Base-by-base conservation (phyloP, 2,888 invertebrate genomes). In the Unio delphinus region DNA sequence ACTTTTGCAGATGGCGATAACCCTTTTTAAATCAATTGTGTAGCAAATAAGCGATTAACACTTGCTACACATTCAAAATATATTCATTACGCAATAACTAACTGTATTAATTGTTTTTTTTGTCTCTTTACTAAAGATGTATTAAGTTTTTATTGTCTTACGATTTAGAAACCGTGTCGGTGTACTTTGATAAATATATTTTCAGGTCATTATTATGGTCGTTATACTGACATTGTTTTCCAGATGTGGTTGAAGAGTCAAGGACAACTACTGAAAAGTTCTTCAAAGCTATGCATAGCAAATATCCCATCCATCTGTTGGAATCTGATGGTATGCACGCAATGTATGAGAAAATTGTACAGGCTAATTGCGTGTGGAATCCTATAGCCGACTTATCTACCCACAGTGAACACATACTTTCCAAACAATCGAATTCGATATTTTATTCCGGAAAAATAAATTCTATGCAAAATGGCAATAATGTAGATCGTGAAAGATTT, bases 351-450 rank as follows among this genome's bases (percentile, higher is more conserved):
- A 56, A 74, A 60, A 45, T 76, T 0, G 67, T 66, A 30, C 54
- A 30, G 6, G 76, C 76, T 17, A 56, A 74, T 4, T 76, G 76
- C 34, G 30, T 30, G 6, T 75, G 75, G 75, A 57, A 54, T n/a
- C 55, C 34, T 15, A 45, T 26, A 26, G 3, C 26, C 4, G 18
- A n/a, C 45, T 20, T 34, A 4, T 45, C 56, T 11, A 11, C 59
- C 55, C 2, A 7, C 18, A 45, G 45, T 45, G 45, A 45, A 45
- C 8, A 45, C 15, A 15, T 45, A 45, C 11, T 45, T 45, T 45
- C 11, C 8, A 11, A 45, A 45, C 2, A 15, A 15, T 15, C 15
- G 45, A 45, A 15, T 45, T 45, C 45, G 45, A 45, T 45, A 45
- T 45, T 45, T 11, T 45, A 45, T 45, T 45, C 45, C 11, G 45